Evolutionary conservation across 2,797 vertebrate species (phyloP).

Genomic region (Hippopotamyrus pictus): DNA sequence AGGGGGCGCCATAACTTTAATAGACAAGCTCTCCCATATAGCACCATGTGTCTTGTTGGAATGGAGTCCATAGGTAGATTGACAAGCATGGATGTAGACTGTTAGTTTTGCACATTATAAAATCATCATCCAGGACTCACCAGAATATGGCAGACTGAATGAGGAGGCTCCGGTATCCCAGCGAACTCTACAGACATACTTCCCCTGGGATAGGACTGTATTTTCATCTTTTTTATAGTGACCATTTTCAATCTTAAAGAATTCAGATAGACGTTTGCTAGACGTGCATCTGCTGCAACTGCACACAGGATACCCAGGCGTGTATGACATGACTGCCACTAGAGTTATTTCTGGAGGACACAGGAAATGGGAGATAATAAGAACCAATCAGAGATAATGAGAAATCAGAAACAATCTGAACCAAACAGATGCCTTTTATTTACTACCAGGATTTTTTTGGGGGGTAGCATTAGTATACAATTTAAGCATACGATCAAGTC

Average conservation of each 20-base stretch:
- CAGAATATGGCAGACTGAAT: accelerated
- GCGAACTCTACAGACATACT: conserved; percentile 34
- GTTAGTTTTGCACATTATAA: not conserved
- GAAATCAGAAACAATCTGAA: not conserved
- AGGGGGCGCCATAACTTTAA: not conserved
- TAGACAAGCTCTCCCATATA: too few species aligned
- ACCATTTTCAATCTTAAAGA: too few species aligned
- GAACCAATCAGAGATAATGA: not conserved
- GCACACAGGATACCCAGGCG: accelerated
- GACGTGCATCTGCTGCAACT: not conserved
- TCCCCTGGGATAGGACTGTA: accelerated
- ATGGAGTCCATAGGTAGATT: not conserved
- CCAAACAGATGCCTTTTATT: not conserved
- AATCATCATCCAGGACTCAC: conserved; percentile 20
- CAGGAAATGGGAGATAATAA: not conserved
- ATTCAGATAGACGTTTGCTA: too few species aligned
- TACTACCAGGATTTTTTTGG: not conserved
- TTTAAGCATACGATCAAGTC: not conserved
- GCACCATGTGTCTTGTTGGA: not conserved
- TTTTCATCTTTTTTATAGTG: accelerated
- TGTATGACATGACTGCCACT: not conserved
- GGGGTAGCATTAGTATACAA: not conserved
- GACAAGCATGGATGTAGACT: not conserved
- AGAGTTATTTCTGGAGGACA: conserved; percentile 21
- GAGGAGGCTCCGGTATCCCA: not conserved